Conservation (phyloP, 2,888 invertebrate genomes). For the Coelinius sp. region DNA sequence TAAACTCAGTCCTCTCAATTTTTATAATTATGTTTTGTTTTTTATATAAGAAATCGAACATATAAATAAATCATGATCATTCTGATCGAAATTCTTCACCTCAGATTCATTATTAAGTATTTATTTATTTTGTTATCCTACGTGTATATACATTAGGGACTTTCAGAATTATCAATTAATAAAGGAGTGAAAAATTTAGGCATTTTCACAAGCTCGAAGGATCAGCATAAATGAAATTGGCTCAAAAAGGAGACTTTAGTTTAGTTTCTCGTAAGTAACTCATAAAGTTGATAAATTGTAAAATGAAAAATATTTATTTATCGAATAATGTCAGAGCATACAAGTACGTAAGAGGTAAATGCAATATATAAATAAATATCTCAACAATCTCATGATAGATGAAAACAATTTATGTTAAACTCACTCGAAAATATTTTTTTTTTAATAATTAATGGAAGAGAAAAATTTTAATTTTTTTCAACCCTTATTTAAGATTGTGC, state of each 20-base stretch:
- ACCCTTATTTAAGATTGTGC: constrained; percentile 47
- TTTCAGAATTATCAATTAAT: constrained; percentile 44
- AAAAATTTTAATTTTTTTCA: constrained; percentile 29
- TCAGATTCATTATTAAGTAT: constrained; percentile 20
- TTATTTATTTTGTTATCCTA: constrained; percentile 37
- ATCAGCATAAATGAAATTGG: constrained; percentile 43
- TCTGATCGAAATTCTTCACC: constrained; percentile 5
- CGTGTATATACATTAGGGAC: constrained; percentile 41
- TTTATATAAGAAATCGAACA: not conserved
- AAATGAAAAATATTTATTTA: not conserved
- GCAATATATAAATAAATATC: constrained; percentile 1
- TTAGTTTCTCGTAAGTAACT: not conserved
- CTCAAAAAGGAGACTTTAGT: not conserved
- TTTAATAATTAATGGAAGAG: constrained; percentile 6
- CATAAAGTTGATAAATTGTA: not conserved
- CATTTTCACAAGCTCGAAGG: constrained; percentile 43
- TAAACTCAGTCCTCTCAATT: constrained; percentile 13
- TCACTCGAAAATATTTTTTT: constrained; percentile 13
- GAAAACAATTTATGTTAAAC: constrained; percentile 33
- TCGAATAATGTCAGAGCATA: not conserved
- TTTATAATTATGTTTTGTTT: constrained; percentile 11
- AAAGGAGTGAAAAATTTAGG: constrained; percentile 29
- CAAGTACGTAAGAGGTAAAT: constrained; percentile 1
- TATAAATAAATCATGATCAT: not conserved
- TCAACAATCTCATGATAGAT: constrained; percentile 4